These are phyloP conservation scores for Peromyscus californicus DNA, from an alignment of 2,113 vertebrate species.

Conservation along the genomic window DNA sequence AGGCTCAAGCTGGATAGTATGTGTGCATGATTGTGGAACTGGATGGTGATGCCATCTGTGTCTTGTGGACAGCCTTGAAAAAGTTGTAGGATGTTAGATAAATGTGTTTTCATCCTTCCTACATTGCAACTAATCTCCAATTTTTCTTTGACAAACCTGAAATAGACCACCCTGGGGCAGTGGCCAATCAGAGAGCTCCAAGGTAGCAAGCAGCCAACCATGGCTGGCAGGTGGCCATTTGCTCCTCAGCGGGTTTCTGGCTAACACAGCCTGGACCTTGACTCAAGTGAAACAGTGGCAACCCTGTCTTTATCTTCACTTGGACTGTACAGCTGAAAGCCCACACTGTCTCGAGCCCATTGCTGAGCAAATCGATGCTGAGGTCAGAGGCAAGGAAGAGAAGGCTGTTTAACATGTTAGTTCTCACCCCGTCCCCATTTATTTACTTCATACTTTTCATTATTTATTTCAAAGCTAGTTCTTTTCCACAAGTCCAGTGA, in stretches of 20 bases:
- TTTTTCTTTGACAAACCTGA: neutral
- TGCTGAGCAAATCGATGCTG: neutral
- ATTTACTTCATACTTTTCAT: neutral
- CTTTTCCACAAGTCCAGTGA: neutral
- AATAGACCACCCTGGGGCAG: neutral
- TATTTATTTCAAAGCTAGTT: neutral
- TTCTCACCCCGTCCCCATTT: neutral
- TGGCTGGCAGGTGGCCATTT: neutral
- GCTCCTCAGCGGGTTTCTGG: neutral
- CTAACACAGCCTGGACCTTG: neutral
- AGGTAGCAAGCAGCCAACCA: neutral
- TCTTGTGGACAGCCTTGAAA: neutral
- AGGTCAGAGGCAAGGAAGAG: neutral
- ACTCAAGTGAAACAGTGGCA: neutral
- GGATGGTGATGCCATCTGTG: neutral
- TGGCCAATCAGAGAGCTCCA: neutral
- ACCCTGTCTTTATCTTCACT: neutral
- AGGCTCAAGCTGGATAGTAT: neutral
- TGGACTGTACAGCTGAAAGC: neutral
- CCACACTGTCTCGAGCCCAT: neutral
- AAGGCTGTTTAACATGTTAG: neutral
- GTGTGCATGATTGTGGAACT: neutral
- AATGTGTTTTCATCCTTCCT: neutral
- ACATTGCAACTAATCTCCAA: neutral
- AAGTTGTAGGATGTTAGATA: neutral